Evolutionary conservation across 2,113 vertebrate genomes (phyloP), one percentile per base, ranked within the genome.

Genomic region (Passer montanus): DNA sequence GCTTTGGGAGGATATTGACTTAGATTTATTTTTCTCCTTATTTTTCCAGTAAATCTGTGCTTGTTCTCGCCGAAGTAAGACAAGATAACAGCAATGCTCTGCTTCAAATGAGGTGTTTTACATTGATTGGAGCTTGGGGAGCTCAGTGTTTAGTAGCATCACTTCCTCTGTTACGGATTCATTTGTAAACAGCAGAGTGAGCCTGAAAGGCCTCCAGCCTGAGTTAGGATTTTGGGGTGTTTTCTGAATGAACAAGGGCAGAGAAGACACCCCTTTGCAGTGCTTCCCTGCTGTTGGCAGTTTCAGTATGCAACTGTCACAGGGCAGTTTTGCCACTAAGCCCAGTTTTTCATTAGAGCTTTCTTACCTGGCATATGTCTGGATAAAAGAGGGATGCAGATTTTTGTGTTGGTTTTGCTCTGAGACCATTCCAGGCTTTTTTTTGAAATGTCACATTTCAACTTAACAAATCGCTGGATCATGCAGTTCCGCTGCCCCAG

Each of bases 391-490:
- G 58, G 37, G 60, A 64, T 84, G 84, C 43, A 30, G n/a, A 84
- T 87, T 84, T 90, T 92, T 92, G 55, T 86, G 46, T 74, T 94
- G 58, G 11, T 56, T 90, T 83, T 91, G 35, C 41, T 58, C 37
- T 58, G 64, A 85, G 72, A 84, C 90, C 33, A 43, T 66, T 77
- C 27, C 47, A 83, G 35, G 43, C 43, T 70, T 44, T 88, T 91
- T 91, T 89, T 52, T 88, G 18, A 92, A 90, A 95, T 81, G 83
- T 68, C 87, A 53, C 28, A 10, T 92, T 95, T 90, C 76, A 78
- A 10, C 39, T 80, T 86, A 68, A 90, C 68, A 72, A 95, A 74
- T 93, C 23, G 4, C 59, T 21, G 17, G 73, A 84, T 92, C 85
- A 33, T 23, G 59, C 78, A 84, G 78, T 76, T 94, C 47, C 0